These are phyloP conservation scores for Platygyra sinensis DNA, from an alignment of 64 coral and sea anemone genomes.

Conservation along the genomic window DNA sequence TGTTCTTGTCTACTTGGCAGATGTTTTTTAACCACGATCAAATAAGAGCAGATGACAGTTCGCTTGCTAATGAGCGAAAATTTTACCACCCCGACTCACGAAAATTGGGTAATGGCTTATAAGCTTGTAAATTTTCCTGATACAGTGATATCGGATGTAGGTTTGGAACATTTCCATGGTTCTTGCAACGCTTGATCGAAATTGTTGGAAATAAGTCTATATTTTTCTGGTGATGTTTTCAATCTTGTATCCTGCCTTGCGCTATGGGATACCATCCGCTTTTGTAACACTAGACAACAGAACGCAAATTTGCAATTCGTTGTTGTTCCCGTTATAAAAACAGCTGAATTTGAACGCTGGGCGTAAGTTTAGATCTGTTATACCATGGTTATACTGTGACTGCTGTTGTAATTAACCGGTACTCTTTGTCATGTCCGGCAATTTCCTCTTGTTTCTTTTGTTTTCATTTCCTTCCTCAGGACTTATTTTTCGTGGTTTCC, in stretches of 20 bases:
- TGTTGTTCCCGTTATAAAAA: neutral
- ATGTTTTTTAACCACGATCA: slow-evolving; percentile 30
- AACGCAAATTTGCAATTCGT: slow-evolving; percentile 1
- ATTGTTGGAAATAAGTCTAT: neutral
- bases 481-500: neutral
- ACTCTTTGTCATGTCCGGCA: neutral
- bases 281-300: neutral
- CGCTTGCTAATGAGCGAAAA: slow-evolving; percentile 18
- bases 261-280: slow-evolving; percentile 4
- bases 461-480: neutral
- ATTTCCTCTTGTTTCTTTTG: neutral
- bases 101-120: slow-evolving; percentile 36
- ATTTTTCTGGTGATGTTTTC: slow-evolving; percentile 14
- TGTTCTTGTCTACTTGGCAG: slow-evolving; percentile 14
- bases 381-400: neutral
- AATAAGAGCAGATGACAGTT: slow-evolving; percentile 25
- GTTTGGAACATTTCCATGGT: neutral
- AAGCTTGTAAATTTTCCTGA: slow-evolving; percentile 37
- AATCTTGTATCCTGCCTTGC: neutral
- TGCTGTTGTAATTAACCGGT: neutral
- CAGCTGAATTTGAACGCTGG: neutral
- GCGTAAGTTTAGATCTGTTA: neutral
- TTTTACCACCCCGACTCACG: slow-evolving; percentile 17
- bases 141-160: neutral
- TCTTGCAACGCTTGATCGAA: neutral